A percentile compares a stretch with the other conserved stretches of the same genome.
Evolutionary conservation across 2,797 vertebrate genomes (phyloP).

Genomic region (Thunnus albacares): DNA sequence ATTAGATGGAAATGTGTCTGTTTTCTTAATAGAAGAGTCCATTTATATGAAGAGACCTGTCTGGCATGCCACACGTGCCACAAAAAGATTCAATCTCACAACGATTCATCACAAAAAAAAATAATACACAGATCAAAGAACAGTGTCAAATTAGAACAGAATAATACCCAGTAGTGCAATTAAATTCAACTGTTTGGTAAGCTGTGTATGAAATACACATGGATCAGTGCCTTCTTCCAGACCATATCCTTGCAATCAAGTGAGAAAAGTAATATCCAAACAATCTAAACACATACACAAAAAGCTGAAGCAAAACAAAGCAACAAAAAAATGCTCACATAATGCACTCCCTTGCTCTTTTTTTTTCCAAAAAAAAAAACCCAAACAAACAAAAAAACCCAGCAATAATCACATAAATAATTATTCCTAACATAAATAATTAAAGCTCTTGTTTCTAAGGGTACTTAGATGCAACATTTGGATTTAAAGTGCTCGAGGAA

Average conservation of each 20-base stretch:
- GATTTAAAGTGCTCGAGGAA: conserved; percentile 85
- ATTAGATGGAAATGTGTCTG: conserved; percentile 45
- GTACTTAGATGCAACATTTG: conserved; percentile 68
- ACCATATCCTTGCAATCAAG: conserved; percentile 70
- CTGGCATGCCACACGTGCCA: conserved; percentile 57
- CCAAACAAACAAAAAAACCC: conserved; percentile 28
- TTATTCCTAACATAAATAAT: conserved; percentile 67
- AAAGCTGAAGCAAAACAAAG: conserved; percentile 49
- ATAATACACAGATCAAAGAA: conserved; percentile 66
- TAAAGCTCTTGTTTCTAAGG: conserved; percentile 81
- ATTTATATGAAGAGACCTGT: conserved; percentile 45
- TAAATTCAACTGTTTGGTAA: conserved; percentile 85
- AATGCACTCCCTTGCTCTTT: conserved; percentile 45
- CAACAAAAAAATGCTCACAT: conserved; percentile 31
- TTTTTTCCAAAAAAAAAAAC: background rate
- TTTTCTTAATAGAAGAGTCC: conserved; percentile 41
- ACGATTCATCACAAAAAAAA: conserved; percentile 71
- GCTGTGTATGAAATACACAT: conserved; percentile 82
- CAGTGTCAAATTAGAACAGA: conserved; percentile 73
- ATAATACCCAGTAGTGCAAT: conserved; percentile 87
- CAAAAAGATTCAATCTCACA: conserved; percentile 71
- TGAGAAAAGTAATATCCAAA: conserved; percentile 65
- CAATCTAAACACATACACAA: conserved; percentile 54
- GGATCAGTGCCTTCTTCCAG: conserved; percentile 80
- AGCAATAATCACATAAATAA: conserved; percentile 45